Percentiles rank a stretch among this genome's conserved stretches.
These are phyloP conservation scores for Syngnathus acus DNA, from an alignment of 2,797 vertebrate species.

Conservation along the genomic window DNA sequence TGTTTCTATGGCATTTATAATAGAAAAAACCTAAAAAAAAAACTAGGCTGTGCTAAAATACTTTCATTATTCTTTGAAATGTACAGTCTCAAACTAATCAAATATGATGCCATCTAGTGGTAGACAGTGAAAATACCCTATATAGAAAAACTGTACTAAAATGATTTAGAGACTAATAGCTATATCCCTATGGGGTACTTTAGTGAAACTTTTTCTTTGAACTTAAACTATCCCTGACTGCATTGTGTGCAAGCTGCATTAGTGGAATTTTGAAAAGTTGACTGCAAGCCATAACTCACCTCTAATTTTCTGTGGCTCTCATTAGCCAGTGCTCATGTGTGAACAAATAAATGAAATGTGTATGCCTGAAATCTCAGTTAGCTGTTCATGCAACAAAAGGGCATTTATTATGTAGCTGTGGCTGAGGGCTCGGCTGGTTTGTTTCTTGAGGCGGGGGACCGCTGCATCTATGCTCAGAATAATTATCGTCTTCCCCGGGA, in stretches of 20 bases:
- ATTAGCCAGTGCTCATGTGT: constrained; percentile 53
- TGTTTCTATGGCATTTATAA: too few relatives aligned
- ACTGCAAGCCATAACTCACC: background rate
- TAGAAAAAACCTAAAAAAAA: too few relatives aligned
- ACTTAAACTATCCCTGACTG: background rate
- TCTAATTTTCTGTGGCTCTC: constrained; percentile 33
- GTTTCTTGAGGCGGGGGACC: constrained; percentile 25
- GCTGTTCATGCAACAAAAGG: constrained; percentile 67
- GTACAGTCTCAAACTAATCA: too few relatives aligned
- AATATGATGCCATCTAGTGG: too few relatives aligned
- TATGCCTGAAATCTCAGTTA: constrained; percentile 66
- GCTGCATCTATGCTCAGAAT: constrained; percentile 26
- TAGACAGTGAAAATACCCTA: too few relatives aligned
- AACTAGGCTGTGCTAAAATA: too few relatives aligned
- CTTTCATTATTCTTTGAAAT: too few relatives aligned
- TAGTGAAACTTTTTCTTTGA: background rate
- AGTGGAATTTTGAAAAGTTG: background rate
- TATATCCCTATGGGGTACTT: background rate
- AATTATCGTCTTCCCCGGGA: constrained; percentile 31
- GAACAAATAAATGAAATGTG: constrained; percentile 69
- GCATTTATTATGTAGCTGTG: constrained; percentile 48
- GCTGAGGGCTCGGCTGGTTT: constrained; percentile 24
- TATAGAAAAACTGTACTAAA: background rate
- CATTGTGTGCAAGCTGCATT: background rate
- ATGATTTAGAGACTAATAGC: background rate